phyloP scores from a whole-genome alignment of 2,113 vertebrate species.

The Brienomyrus longianalis region DNA sequence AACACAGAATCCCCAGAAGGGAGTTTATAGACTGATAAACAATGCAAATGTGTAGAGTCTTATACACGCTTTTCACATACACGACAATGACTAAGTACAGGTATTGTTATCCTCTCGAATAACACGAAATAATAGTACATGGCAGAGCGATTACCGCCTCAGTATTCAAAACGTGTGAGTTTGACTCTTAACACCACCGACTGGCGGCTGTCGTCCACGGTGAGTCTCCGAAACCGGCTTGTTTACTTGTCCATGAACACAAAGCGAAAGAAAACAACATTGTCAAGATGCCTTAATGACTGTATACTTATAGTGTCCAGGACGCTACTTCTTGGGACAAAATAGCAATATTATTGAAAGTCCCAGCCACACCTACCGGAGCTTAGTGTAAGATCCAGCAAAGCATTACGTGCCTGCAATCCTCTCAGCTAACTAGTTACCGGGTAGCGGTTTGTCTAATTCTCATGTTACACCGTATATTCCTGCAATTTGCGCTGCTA shows the following conservation, averaged over 20 bases:
- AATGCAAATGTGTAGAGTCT: background rate
- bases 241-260: background rate
- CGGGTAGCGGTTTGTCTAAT: background rate
- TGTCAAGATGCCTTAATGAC: conserved; percentile 13
- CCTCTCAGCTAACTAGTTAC: background rate
- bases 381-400: background rate
- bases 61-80: background rate
- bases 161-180: background rate
- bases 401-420: background rate
- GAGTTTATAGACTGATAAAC: background rate
- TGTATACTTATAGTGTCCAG: conserved; percentile 15
- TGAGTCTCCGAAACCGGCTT: background rate
- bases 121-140: background rate
- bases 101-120: background rate
- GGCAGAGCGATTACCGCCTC: background rate
- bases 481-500: background rate
- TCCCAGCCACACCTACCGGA: background rate
- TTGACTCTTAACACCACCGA: background rate
- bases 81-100: background rate
- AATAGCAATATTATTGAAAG: background rate
- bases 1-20: background rate
- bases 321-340: background rate
- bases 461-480: background rate
- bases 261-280: background rate
- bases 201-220: background rate